These are phyloP conservation scores for Acrobasis suavella DNA, from an alignment of 2,888 invertebrate species.

Conservation along the genomic window DNA sequence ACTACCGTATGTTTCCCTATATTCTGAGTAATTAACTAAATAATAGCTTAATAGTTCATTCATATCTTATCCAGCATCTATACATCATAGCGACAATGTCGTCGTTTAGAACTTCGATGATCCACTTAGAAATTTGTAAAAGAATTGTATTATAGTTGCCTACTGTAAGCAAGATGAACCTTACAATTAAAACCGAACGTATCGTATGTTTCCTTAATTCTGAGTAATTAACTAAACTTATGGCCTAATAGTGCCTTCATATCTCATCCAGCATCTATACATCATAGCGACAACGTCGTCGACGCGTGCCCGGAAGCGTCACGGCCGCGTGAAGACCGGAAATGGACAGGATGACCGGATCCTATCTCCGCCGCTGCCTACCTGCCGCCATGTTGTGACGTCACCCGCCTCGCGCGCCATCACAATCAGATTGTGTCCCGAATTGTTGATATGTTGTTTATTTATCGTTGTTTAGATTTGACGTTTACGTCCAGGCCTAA, in stretches of 20 bases:
- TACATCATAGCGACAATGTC: conserved; percentile 59
- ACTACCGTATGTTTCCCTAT: neutral
- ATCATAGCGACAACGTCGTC: conserved; percentile 62
- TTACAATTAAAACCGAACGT: neutral
- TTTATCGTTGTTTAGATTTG: conserved; percentile 6
- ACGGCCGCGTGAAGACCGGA: conserved; percentile 83
- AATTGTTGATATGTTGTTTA: conserved; percentile 39
- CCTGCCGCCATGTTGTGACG: conserved; percentile 78
- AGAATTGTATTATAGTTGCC: no score
- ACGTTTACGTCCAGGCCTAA: neutral
- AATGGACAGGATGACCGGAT: conserved; percentile 83
- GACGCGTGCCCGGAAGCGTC: conserved; percentile 82
- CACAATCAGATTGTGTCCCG: conserved; percentile 45
- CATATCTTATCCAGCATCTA: conserved; percentile 53
- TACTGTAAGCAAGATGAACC: no score
- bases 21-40: neutral
- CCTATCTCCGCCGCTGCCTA: conserved; percentile 80
- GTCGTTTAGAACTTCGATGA: conserved; percentile 41
- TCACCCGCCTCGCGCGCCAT: conserved; percentile 51
- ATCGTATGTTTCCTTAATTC: neutral
- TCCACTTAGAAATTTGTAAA: no score
- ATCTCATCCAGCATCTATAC: conserved; percentile 56
- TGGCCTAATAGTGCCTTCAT: conserved; percentile 15
- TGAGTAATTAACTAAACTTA: conserved; percentile 6
- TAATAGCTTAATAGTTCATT: neutral